A percentile compares a stretch with the other conserved stretches of the same genome.
Conservation (phyloP, 2,888 invertebrate genomes). For the Strigamia transsilvanica region DNA sequence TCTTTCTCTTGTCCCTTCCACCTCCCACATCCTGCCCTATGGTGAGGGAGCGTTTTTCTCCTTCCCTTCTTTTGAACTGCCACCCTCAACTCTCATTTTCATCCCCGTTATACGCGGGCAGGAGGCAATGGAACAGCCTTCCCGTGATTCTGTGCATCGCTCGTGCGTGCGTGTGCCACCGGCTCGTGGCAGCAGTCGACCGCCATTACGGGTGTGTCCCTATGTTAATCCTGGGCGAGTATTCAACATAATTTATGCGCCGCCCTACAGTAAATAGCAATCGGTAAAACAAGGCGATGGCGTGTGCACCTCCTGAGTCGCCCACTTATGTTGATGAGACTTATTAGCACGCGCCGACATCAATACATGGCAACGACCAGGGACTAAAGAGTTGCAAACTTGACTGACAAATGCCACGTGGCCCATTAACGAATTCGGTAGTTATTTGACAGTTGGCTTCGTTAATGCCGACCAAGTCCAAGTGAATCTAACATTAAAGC, state of each 20-base stretch:
- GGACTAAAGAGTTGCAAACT: not conserved
- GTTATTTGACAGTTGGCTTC: constrained; percentile 1
- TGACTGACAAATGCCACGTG: not conserved
- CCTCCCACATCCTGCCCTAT: constrained; percentile 12
- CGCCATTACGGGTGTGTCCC: constrained; percentile 50
- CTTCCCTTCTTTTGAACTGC: constrained; percentile 52
- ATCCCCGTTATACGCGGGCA: constrained; percentile 46
- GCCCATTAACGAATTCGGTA: constrained; percentile 14
- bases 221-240: constrained; percentile 46
- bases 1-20: constrained; percentile 37
- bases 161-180: constrained; percentile 48
- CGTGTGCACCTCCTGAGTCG: constrained; percentile 15
- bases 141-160: constrained; percentile 38
- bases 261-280: constrained; percentile 44
- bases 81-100: constrained; percentile 46
- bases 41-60: constrained; percentile 41
- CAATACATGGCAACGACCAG: not conserved
- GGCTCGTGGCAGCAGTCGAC: constrained; percentile 44
- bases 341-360: constrained; percentile 35
- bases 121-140: constrained; percentile 30
- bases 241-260: constrained; percentile 52
- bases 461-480: constrained; percentile 13
- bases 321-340: constrained; percentile 51
- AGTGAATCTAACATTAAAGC: not conserved
- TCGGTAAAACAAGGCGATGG: constrained; percentile 46